Base-by-base conservation (phyloP, 1,140 invertebrate species). In the Drosophila grimshawi region DNA sequence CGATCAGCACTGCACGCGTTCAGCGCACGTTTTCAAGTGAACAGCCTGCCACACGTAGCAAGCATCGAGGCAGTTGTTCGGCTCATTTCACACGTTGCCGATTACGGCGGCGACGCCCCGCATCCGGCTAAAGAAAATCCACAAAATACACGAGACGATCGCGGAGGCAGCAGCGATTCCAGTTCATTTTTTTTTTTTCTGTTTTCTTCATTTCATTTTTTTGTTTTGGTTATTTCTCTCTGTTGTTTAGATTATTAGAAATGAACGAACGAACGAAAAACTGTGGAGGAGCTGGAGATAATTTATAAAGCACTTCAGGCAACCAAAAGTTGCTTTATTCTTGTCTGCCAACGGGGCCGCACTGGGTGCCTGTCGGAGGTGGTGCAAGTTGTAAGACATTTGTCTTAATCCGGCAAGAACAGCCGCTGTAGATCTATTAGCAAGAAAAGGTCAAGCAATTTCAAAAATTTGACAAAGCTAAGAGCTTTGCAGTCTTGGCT, bases 221-320 rank as follows among this genome's bases (percentile, higher is more conserved):
- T 45, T 19, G 7, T 43, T 59, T 67, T 77, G 68, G 39, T 72
- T 51, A 57, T 73, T 72, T 72, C 62, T 63, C 51, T 59, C 57
- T 81, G 71, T 88, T 86, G 82, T 86, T 88, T 88, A 88, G 81
- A 80, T 80, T 82, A 82, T 79, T 62, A 59, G 64, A 82, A 82
- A 88, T 68, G 76, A 88, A 86, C 83, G 72, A 76, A 63, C 79
- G 70, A 82, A 79, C 53, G 48, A 71, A 78, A 19, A 49, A 46
- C 62, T 41, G 49, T 55, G 62, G 51, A 77, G 65, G 60, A 77
- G 64, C 56, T 80, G 80, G 60, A 83, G 82, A 82, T 86, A 81
- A 86, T 88, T 83, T 88, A 86, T 86, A 86, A 82, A 81, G 49
- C 80, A 80, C 79, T 86, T 88, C 79, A 79, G n/a, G 63, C 57